phyloP scores from a whole-genome alignment of 1,140 invertebrate genomes.

The Cecropterus lyciades region DNA sequence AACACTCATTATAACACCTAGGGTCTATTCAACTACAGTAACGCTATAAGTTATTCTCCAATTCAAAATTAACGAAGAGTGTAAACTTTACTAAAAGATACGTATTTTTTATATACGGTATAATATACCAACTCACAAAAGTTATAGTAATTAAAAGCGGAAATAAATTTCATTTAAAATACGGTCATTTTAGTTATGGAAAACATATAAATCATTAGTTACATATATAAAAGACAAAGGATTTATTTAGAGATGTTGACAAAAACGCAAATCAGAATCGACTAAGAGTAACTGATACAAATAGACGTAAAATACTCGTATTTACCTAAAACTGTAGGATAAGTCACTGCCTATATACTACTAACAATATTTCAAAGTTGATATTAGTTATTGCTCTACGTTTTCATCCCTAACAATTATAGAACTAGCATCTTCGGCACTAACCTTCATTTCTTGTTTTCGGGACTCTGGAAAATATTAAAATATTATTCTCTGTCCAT shows the following conservation, averaged over 20 bases:
- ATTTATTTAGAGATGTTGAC: neutral
- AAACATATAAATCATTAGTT: too few relatives aligned
- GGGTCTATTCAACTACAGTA: constrained; percentile 13
- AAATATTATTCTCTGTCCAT: too few relatives aligned
- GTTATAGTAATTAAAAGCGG: too few relatives aligned
- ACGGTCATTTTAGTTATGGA: too few relatives aligned
- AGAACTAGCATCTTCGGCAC: constrained; percentile 27
- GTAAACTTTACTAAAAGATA: too few relatives aligned
- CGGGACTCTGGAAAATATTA: constrained; percentile 69
- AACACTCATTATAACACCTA: constrained; percentile 42
- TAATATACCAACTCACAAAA: too few relatives aligned
- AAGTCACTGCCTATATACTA: constrained; percentile 43
- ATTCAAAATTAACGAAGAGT: too few relatives aligned
- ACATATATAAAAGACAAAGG: too few relatives aligned
- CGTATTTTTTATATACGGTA: too few relatives aligned
- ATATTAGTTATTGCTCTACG: constrained; percentile 75
- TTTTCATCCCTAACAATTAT: constrained; percentile 43
- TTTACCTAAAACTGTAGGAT: constrained; percentile 38
- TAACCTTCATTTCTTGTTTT: constrained; percentile 61
- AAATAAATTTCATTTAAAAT: too few relatives aligned
- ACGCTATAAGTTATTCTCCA: constrained; percentile 2
- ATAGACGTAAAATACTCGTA: constrained; percentile 16
- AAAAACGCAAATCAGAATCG: constrained; percentile 6
- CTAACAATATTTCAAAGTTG: constrained; percentile 53
- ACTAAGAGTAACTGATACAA: constrained; percentile 1